Base-by-base conservation (phyloP, 2,797 vertebrate genomes). In the Artibeus lituratus region DNA sequence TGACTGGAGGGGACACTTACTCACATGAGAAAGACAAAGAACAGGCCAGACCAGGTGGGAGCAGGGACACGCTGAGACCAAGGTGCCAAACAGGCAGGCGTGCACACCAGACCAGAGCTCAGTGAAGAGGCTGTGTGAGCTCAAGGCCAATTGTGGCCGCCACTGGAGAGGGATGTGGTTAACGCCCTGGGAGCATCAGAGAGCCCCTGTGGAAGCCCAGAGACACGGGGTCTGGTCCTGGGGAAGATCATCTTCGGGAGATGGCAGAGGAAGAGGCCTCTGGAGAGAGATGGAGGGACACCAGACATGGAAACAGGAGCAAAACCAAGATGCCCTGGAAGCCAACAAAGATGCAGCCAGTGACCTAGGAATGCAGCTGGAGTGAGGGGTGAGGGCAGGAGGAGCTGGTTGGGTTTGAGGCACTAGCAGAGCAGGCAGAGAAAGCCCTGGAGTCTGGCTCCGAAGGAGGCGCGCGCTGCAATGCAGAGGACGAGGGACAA, bases 401-500 rank as follows among this genome's bases (percentile, higher is more conserved):
- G 35, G 2, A 44, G 26, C 32, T 24, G 14, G 29, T 5, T 10
- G 2, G 14, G 7, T 14, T 24, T 15, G 15, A 59, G 26, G 24
- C 29, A 18, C 0, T 3, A 29, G 62, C 22, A 24, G 21, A 49
- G 72, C 44, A 65, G 81, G 26, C 0, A 19, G 7, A 70, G 42
- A 77, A 37, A 29, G 42, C 1, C 51, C n/a, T 62, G 1, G 2
- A 72, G 35, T 39, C n/a, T 26, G 77, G 70, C 70, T 88, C 42
- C n/a, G 37, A 80, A 26, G 1, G 26, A 49, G 65, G 73, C 39
- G 26, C 21, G 9, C 21, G 22, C 21, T 55, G 53, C 53, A 55
- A 9, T 0, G 32, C 8, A 24, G 72, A 86, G 65, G 3, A 69
- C 0, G 0, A 0, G 3, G 49, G 44, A 53, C 73, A 14, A 35